Evolutionary conservation across 2,797 vertebrate genomes (phyloP).

Genomic region (Florisuga fusca): DNA sequence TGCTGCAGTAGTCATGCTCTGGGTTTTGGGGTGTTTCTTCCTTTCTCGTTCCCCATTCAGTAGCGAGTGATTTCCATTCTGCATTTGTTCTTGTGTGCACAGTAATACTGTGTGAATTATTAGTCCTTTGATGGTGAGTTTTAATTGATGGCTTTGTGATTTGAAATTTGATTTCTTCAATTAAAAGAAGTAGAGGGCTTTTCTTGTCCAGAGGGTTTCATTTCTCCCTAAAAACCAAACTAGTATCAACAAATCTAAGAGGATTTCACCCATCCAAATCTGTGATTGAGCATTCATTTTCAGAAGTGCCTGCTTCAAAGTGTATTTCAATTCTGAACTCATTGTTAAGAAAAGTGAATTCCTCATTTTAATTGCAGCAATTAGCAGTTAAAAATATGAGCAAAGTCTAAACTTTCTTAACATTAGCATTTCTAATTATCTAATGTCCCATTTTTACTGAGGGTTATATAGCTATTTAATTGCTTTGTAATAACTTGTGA

Average conservation of each 20-base stretch:
- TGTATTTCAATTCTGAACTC: background rate
- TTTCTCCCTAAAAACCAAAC: background rate
- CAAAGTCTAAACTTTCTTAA: conserved; percentile 16
- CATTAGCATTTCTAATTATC: conserved; percentile 67
- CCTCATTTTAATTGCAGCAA: conserved; percentile 54
- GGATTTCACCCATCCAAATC: background rate
- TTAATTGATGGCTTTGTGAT: background rate
- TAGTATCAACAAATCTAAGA: background rate
- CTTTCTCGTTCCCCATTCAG: background rate
- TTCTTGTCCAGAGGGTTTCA: background rate
- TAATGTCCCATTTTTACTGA: conserved; percentile 46
- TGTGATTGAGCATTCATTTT: background rate
- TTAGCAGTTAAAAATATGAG: conserved; percentile 58
- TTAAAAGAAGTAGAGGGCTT: background rate
- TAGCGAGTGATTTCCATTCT: background rate
- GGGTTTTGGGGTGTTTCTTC: background rate
- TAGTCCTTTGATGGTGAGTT: background rate
- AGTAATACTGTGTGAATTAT: background rate
- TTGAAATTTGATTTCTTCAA: background rate
- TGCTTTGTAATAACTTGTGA: conserved; percentile 59
- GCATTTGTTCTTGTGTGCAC: background rate
- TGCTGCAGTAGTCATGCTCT: background rate
- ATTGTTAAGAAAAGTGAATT: conserved; percentile 23
- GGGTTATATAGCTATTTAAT: conserved; percentile 46
- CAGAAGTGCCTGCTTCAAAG: conserved; percentile 23